Percentiles rank a stretch among this genome's conserved stretches.
Evolutionary conservation across 2,888 invertebrate genomes (phyloP).

Genomic region (Schizaphis graminum): DNA sequence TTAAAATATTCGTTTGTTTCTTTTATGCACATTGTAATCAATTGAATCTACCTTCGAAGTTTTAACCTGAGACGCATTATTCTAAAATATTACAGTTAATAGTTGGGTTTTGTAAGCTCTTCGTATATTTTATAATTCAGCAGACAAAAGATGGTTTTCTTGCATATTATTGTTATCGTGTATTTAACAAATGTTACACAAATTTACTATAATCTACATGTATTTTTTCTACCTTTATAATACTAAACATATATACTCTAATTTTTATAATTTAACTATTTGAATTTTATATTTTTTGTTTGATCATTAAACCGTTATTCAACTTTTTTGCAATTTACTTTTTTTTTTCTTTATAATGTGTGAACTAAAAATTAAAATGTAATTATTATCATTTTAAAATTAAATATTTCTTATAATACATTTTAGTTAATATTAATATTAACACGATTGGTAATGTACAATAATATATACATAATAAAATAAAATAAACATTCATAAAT

Average conservation of each 20-base stretch:
- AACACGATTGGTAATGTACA: not conserved
- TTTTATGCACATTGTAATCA: not conserved
- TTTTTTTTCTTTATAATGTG: not conserved
- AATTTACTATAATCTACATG: not conserved
- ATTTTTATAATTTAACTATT: not conserved
- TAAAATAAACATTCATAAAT: not conserved
- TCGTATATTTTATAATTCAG: not conserved
- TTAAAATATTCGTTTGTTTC: not conserved
- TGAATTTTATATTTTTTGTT: not conserved
- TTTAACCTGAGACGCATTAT: not conserved
- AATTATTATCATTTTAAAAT: not conserved
- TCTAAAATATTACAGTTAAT: not conserved
- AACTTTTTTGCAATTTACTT: not conserved
- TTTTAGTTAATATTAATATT: not conserved
- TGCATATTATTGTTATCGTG: not conserved
- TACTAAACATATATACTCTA: not conserved
- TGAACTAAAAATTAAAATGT: not conserved
- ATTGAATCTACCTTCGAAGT: not conserved
- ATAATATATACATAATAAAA: not conserved
- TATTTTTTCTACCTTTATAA: not conserved
- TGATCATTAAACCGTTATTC: not conserved
- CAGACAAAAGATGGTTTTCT: not conserved
- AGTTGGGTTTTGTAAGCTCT: not conserved
- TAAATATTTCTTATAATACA: not conserved
- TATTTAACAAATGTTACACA: too few relatives aligned